These are phyloP conservation scores for Hassar affinis DNA, from an alignment of 2,113 vertebrate genomes.

Conservation along the genomic window DNA sequence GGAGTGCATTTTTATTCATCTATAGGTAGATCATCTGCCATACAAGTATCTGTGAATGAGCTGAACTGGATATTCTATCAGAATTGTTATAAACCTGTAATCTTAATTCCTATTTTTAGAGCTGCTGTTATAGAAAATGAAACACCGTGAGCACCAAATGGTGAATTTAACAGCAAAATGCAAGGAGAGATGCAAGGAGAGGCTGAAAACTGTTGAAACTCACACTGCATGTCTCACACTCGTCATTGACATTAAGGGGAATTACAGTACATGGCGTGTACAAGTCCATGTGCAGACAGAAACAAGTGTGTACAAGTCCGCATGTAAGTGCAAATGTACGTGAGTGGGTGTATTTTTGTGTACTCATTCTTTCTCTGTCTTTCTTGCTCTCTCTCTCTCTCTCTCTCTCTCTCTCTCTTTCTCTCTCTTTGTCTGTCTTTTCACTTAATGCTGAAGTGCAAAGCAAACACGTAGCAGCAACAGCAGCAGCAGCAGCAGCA, in stretches of 20 bases:
- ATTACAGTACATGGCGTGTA: slow-evolving; percentile 44
- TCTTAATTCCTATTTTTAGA: not conserved
- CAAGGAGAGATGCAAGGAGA: not conserved
- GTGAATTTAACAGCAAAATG: not conserved
- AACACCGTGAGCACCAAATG: too few species aligned
- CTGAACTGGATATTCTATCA: not conserved
- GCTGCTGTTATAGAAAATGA: not conserved
- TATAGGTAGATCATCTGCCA: not conserved
- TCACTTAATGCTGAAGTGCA: slow-evolving; percentile 57
- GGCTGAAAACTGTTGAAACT: not conserved
- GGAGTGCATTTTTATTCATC: too few species aligned
- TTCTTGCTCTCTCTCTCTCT: slow-evolving; percentile 20
- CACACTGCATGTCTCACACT: slow-evolving; percentile 1
- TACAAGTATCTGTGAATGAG: not conserved
- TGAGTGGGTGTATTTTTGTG: slow-evolving; percentile 47
- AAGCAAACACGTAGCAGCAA: slow-evolving; percentile 57
- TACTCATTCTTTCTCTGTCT: slow-evolving; percentile 7
- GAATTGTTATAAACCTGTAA: not conserved
- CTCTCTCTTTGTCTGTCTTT: slow-evolving; percentile 22
- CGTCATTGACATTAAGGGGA: not conserved
- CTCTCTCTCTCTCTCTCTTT: slow-evolving; percentile 36
- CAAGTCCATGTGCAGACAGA: slow-evolving; percentile 32
- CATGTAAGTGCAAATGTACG: slow-evolving; percentile 45
- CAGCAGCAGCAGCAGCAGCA: slow-evolving; percentile 54
- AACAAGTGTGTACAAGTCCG: slow-evolving; percentile 45